Evolutionary conservation across 2,797 vertebrate species (phyloP), one percentile per base, ranked within the genome.

Genomic region (Capromys pilorides): DNA sequence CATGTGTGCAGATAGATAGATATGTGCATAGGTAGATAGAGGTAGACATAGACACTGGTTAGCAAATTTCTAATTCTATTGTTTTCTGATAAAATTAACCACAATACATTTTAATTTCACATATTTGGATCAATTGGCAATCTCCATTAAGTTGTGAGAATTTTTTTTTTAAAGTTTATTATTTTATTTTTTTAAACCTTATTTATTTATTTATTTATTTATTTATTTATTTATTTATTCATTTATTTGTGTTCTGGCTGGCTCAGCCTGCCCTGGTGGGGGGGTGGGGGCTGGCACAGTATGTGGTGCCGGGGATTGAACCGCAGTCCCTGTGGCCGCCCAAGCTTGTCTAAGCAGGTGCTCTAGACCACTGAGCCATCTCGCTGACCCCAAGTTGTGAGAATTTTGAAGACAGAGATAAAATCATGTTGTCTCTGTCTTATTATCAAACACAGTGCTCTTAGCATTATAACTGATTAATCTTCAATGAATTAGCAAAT

Each of bases 41-140:
- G 22, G 3, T 59, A 78, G 6, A 9, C 33, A 51, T 10, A 78
- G 57, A 73, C 41, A 84, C 49, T 73, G 51, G 39, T 13, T 41
- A 85, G 18, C 31, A 90, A 82, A 36, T 92, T 94, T 78, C 78
- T 92, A 80, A 86, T 81, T 61, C 54, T 77, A 39, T 69, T 78
- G 14, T 66, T 79, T 54, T 86, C 69, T 91, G 39, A 83, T 69
- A 82, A 28, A 31, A 91, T 77, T 89, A 93, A 36, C 19, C 1
- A 83, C 21, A 73, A 79, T 83, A 21, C 18, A 62, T 79, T 90
- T 94, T 86, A 88, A 77, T 54, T 79, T 89, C 6, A 57, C 54
- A 57, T 49, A 90, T 49, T 89, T 18, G 36, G 28, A 49, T 93
- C 31, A 79, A 22, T 82, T 33, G 64, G 14, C 57, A 83, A 85